Percentiles rank a stretch among this genome's conserved stretches.
These are phyloP conservation scores for Volucella bombylans DNA, from an alignment of 2,888 invertebrate species.

Conservation along the genomic window DNA sequence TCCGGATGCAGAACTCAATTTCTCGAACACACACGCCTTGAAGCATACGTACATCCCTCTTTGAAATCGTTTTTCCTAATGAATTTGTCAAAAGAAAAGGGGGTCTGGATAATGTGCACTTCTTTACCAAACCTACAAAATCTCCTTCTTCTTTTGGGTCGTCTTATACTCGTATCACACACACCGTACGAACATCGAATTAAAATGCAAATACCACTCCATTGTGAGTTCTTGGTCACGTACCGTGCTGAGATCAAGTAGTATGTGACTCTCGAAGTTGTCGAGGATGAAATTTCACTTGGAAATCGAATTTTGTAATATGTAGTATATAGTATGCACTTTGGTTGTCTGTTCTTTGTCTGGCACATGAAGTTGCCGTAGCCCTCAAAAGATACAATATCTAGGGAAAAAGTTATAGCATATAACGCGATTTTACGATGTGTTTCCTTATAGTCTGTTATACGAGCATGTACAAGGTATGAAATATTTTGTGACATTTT, in stretches of 20 bases:
- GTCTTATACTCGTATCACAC: background rate
- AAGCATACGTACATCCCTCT: background rate
- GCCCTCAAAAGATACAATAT: conserved; percentile 37
- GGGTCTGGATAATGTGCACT: background rate
- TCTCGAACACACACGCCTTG: background rate
- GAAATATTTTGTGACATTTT: conserved; percentile 28
- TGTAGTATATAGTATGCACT: background rate
- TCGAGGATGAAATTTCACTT: conserved; percentile 41
- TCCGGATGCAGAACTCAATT: conserved; percentile 44
- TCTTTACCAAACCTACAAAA: conserved; percentile 3
- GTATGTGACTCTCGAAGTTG: conserved; percentile 20
- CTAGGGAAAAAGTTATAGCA: conserved; percentile 36
- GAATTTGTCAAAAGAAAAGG: conserved; percentile 20
- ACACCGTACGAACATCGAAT: conserved; percentile 39
- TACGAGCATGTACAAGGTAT: conserved; percentile 8
- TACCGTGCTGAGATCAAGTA: conserved; percentile 5
- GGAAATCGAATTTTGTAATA: conserved; percentile 42
- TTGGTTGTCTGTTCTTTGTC: conserved; percentile 33
- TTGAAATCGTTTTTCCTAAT: conserved; percentile 39
- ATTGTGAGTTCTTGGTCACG: conserved; percentile 66
- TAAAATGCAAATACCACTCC: conserved; percentile 61
- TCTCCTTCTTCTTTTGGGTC: background rate
- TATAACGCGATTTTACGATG: conserved; percentile 43
- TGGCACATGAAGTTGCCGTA: conserved; percentile 10
- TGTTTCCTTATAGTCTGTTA: background rate